Evolutionary conservation across 2,113 vertebrate genomes (phyloP), one percentile per base, ranked within the genome.

Genomic region (Rhinopithecus roxellana): DNA sequence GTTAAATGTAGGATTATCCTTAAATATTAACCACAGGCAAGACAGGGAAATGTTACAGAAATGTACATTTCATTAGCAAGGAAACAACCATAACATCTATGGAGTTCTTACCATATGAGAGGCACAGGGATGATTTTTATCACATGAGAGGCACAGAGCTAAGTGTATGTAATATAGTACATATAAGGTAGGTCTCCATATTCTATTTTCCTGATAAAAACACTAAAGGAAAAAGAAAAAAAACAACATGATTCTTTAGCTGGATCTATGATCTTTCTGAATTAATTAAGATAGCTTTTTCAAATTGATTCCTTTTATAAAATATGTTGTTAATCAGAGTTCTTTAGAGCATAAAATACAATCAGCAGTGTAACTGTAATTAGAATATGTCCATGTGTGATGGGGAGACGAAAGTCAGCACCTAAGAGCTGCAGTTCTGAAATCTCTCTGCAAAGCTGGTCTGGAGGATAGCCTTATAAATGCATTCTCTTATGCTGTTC

Each of bases 271-370:
- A 16, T 85, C 16, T 77, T 89, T 89, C 4, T 82, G 64, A 89
- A 70, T 83, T 64, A 93, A 30, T 61, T 94, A 93, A 81, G 20
- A 32, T 50, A 92, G 61, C 25, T 48, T 45, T 96, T 94, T 92
- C 0, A 59, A 77, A 48, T 61, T 11, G 1, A 8, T 38, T 9
- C 8, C 20, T 59, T 90, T 80, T 90, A 79, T 25, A 70, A n/a
- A 48, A 78, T 8, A 69, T 79, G 13, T n/a, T n/a, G 30, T 72
- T 89, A 95, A 45, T 18, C 40, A 84, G 8, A 75, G 79, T 38
- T 38, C 52, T 79, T 83, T 55, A 95, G 45, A 69, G 27, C 25
- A 50, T 77, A n/a, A 80, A 85, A 35, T 30, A 27, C 35, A 79
- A 55, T 43, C 48, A 77, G 45, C 16, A 43, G 25, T 25, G 23